Percentiles rank a stretch among this genome's conserved stretches.
Evolutionary conservation across 2,888 invertebrate species (phyloP).

Genomic region (Watsonalla cultraria): DNA sequence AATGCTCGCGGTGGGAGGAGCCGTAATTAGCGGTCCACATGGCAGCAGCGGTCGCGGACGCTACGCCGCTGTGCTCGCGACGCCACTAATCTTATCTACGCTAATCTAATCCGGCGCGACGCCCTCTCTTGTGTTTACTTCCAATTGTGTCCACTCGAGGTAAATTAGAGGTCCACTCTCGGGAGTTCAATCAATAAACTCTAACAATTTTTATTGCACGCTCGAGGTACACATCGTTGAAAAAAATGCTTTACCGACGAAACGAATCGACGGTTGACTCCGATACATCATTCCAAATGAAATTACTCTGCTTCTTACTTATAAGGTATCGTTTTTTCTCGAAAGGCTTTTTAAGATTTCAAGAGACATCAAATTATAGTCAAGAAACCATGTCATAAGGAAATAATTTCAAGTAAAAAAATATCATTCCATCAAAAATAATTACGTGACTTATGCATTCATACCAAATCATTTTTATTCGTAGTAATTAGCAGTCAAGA

Average conservation of each 20-base stretch:
- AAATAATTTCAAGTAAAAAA: too few species aligned
- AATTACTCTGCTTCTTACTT: too few species aligned
- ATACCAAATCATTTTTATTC: too few species aligned
- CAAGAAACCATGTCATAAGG: too few species aligned
- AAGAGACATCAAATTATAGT: too few species aligned
- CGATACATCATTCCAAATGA: too few species aligned
- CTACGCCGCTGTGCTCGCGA: constrained; percentile 26
- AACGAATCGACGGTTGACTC: too few species aligned
- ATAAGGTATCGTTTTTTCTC: too few species aligned
- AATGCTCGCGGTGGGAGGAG: constrained; percentile 26
- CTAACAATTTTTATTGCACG: constrained; percentile 48
- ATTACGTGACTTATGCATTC: too few species aligned
- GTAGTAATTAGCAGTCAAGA: too few species aligned
- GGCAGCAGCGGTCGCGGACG: constrained; percentile 28
- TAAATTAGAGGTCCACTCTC: constrained; percentile 70
- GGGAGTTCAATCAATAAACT: constrained; percentile 53
- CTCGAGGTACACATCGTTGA: constrained; percentile 36
- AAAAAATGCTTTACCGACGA: not conserved
- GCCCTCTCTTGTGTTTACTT: constrained; percentile 75
- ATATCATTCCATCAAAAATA: too few species aligned
- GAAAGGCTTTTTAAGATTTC: too few species aligned
- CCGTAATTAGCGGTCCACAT: constrained; percentile 60
- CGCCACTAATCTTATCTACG: constrained; percentile 70
- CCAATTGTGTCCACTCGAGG: constrained; percentile 75
- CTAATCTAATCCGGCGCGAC: constrained; percentile 73